Evolutionary conservation across 2,888 invertebrate species (phyloP), one percentile per base, ranked within the genome.

Genomic region (Pachymerium ferrugineum): DNA sequence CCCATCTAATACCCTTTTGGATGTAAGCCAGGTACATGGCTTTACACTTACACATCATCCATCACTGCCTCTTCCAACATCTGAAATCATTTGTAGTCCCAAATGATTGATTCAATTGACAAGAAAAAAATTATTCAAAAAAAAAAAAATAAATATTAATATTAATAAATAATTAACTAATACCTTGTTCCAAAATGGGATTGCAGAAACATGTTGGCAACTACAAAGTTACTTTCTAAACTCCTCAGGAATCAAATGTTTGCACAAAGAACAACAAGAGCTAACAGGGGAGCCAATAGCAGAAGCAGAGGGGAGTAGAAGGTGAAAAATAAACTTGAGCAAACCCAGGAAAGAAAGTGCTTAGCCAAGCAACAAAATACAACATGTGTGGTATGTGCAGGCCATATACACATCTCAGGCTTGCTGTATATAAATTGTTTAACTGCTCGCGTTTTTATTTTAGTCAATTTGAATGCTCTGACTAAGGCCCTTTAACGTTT

Each of bases 281-380:
- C 62, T 62, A 62, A 62, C 62, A 62, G 62, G 62, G 62, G 62
- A 62, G 62, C 62, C 62, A 62, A 62, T 62, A 62, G 62, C 62
- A 62, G 62, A 62, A 62, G 62, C 62, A 62, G 62, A 62, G 62
- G 62, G 62, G 62, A 62, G 62, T 22, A 54, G 47, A 62, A 28
- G 25, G 62, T 62, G 62, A 62, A 62, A 62, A 62, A 62, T 62
- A 62, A 62, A 62, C 62, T 62, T 62, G 62, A 62, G 62, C 62
- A 62, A 62, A 62, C 62, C 62, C 62, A 62, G 62, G 62, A 62
- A 62, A 62, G 62, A 62, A 62, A 62, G 62, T 62, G 62, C 62
- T 62, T 62, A 62, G 62, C 62, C 62, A 62, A 62, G 62, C 62
- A 62, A 62, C 62, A 62, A 62, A 62, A 62, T 62, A 62, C 62